Conservation (phyloP, 2,797 vertebrate genomes). For the Myotis pilosus region DNA sequence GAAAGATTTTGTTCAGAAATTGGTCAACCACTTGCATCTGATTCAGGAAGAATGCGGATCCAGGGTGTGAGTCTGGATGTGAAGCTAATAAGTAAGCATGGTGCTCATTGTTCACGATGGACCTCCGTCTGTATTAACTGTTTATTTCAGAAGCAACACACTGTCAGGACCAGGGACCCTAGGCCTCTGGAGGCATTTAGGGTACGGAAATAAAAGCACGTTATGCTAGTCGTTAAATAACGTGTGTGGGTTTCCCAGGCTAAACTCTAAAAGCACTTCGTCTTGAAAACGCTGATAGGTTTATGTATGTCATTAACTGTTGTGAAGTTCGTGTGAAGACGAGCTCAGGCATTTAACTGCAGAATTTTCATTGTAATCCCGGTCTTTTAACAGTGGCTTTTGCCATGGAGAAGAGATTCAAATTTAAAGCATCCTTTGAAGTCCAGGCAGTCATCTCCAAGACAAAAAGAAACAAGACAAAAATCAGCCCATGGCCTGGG, state of each 20-base stretch:
- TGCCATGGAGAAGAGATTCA: constrained; percentile 46
- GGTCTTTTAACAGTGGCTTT: constrained; percentile 52
- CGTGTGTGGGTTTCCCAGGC: constrained; percentile 28
- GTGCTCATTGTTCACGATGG: fast-evolving
- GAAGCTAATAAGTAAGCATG: too few species aligned
- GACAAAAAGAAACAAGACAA: constrained; percentile 64
- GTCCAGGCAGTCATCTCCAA: constrained; percentile 16
- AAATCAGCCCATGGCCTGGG: neutral
- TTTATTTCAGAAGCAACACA: neutral
- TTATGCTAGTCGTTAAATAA: neutral
- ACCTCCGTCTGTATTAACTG: fast-evolving
- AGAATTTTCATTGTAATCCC: constrained; percentile 22
- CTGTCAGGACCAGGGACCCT: neutral
- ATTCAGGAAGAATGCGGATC: fast-evolving
- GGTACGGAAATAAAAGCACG: neutral
- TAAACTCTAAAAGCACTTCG: neutral
- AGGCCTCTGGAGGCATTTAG: neutral
- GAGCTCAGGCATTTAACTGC: neutral
- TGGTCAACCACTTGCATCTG: neutral
- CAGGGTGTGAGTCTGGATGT: fast-evolving
- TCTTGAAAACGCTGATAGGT: neutral
- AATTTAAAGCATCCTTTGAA: constrained; percentile 67
- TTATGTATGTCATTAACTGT: neutral
- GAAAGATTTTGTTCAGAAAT: neutral
- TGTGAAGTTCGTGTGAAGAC: neutral